Conservation (phyloP, 1,140 invertebrate species). For the Dryas iulia region DNA sequence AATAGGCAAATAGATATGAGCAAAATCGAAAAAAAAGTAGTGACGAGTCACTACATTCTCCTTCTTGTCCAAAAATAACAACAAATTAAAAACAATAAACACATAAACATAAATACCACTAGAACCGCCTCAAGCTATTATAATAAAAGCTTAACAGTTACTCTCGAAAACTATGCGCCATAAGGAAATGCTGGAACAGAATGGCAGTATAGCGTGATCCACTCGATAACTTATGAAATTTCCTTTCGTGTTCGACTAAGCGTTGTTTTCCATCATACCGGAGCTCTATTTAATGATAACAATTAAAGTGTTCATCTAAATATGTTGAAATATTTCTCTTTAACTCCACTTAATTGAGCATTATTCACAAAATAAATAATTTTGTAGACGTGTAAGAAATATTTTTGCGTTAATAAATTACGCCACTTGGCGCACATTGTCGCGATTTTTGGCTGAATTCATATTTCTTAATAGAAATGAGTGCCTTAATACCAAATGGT, state of each 20-base stretch:
- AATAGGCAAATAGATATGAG: too few species aligned
- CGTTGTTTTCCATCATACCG: background rate
- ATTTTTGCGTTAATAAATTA: too few species aligned
- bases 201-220: conserved; percentile 11
- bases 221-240: conserved; percentile 19
- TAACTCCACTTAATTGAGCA: background rate
- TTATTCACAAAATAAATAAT: too few species aligned
- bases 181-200: conserved; percentile 6
- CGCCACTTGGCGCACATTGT: too few species aligned
- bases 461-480: too few species aligned
- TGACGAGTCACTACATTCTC: too few species aligned
- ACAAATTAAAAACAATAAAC: background rate
- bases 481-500: too few species aligned
- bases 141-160: background rate
- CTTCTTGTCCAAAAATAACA: background rate
- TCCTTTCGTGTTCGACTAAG: conserved; percentile 10
- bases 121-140: background rate
- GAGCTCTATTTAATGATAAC: background rate
- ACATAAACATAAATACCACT: background rate
- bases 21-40: too few species aligned
- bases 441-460: too few species aligned
- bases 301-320: background rate
- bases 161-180: background rate
- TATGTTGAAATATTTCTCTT: background rate
- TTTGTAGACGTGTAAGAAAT: too few species aligned